A percentile compares a stretch with the other conserved stretches of the same genome.
Conservation (phyloP, 2,888 invertebrate genomes). For the Salticus scenicus region DNA sequence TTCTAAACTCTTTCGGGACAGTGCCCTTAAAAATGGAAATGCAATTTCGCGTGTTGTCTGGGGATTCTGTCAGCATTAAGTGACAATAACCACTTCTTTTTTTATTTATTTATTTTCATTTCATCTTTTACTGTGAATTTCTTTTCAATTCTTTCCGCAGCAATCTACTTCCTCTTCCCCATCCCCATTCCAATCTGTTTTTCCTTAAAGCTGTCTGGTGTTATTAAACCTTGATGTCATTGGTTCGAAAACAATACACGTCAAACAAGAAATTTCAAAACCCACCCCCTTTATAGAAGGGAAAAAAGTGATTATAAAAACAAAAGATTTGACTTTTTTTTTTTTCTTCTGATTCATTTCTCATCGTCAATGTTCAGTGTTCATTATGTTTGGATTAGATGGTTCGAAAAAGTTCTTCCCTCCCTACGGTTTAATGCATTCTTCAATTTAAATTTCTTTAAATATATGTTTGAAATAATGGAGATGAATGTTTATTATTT, state of each 20-base stretch:
- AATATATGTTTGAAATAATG: not conserved
- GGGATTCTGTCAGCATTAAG: slow-evolving; percentile 63
- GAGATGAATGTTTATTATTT: not conserved
- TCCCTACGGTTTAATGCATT: not conserved
- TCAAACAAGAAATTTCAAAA: slow-evolving; percentile 62
- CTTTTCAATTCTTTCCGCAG: slow-evolving; percentile 30
- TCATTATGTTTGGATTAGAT: slow-evolving; percentile 3
- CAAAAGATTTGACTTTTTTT: not conserved
- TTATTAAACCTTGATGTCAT: slow-evolving; percentile 69
- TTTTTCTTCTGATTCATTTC: slow-evolving; percentile 4
- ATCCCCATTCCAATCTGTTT: not conserved
- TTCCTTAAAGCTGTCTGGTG: slow-evolving; percentile 57
- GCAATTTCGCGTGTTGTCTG: slow-evolving; percentile 44
- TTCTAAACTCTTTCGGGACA: too few species aligned
- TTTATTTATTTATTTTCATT: not conserved
- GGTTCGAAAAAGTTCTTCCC: not conserved
- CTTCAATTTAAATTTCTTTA: not conserved
- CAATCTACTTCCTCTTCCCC: not conserved
- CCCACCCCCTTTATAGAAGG: slow-evolving; percentile 13
- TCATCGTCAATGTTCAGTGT: not conserved
- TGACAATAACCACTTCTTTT: not conserved
- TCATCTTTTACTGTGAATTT: not conserved
- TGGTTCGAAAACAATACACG: slow-evolving; percentile 66
- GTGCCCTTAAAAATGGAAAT: slow-evolving; percentile 22
- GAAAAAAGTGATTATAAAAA: slow-evolving; percentile 18